Base-by-base conservation (phyloP, 2,888 invertebrate species). In the Eupithecia abbreviata region DNA sequence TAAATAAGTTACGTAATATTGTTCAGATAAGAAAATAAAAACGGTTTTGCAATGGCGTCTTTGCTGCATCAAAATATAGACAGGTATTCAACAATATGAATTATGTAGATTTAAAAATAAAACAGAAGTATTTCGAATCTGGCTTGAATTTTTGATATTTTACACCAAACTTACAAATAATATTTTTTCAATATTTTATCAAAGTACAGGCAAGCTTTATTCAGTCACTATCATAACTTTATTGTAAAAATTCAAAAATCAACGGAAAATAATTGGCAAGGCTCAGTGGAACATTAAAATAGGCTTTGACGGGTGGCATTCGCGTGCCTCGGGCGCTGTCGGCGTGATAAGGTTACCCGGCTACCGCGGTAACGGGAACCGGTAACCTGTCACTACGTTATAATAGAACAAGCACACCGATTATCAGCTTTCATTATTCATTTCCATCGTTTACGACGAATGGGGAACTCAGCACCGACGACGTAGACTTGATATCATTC, bases 281-380 rank as follows among this genome's bases (percentile, higher is more conserved):
- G n/a, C 4, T 68, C 45, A 65, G 58, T 74, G 68, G 71, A 68
- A 73, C 62, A 75, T 73, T 73, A 12, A 71, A 67, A 67, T 75
- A 67, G 71, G 67, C 66, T 74, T 65, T 72, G 78, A 78, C 72
- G 72, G 73, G 42, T 84, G 85, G 78, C 84, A 85, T 84, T 87
- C 82, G 85, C 87, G 87, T 86, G 87, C 79, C 71, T 3, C 75
- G 78, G 77, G 75, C 79, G 84, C 77, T 83, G 75, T 78, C 73
- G 80, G 7, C 41, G n/a, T 85, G 87, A 87, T 86, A 87, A 87
- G 87, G 88, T 87, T 12, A 49, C 43, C 42, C 47, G 5, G 69
- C 47, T 0, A 10, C 82, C 43, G 43, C 67, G 55, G n/a, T 18
- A 12, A 45, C n/a, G 68, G 68, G 42, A 81, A 62, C 62, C 62